Conservation (phyloP, 2,797 vertebrate species). For the Ptychadena robeensis region DNA sequence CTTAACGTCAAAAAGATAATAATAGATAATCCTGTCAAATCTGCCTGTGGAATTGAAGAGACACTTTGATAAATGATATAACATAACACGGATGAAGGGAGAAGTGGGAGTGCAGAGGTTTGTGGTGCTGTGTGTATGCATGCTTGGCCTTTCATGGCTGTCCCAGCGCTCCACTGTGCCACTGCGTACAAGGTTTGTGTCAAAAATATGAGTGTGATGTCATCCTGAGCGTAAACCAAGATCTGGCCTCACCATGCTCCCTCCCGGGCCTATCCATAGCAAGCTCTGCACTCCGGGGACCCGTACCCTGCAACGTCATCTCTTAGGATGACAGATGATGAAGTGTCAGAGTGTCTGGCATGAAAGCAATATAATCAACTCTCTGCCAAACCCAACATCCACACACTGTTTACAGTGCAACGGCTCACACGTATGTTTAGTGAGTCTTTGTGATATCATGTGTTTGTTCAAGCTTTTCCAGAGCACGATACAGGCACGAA, state of each 20-base stretch:
- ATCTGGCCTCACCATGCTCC: conserved; percentile 21
- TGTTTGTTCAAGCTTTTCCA: conserved; percentile 48
- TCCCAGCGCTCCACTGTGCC: conserved; percentile 12
- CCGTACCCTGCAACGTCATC: conserved; percentile 43
- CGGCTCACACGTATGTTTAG: conserved; percentile 47
- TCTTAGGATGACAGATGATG: conserved; percentile 52
- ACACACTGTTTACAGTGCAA: conserved; percentile 53
- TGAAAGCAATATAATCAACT: conserved; percentile 46
- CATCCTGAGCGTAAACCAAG: conserved; percentile 53
- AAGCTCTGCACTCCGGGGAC: conserved; percentile 25
- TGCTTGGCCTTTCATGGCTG: conserved; percentile 29
- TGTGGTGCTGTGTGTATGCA: conserved; percentile 17
- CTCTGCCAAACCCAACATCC: conserved; percentile 57
- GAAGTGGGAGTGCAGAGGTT: not conserved
- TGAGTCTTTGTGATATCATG: conserved; percentile 55
- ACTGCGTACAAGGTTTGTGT: conserved; percentile 37
- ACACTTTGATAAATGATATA: conserved; percentile 45
- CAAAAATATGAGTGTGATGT: conserved; percentile 49
- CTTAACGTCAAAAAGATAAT: not conserved
- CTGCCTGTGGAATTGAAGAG: not conserved
- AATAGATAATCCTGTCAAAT: conserved; percentile 9
- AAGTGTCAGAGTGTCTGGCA: conserved; percentile 56
- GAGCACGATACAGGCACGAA: conserved; percentile 29
- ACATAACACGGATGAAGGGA: not conserved
- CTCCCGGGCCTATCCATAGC: conserved; percentile 20